Conservation (phyloP, 2,797 vertebrate species). For the Oreonectes daqikongensis region DNA sequence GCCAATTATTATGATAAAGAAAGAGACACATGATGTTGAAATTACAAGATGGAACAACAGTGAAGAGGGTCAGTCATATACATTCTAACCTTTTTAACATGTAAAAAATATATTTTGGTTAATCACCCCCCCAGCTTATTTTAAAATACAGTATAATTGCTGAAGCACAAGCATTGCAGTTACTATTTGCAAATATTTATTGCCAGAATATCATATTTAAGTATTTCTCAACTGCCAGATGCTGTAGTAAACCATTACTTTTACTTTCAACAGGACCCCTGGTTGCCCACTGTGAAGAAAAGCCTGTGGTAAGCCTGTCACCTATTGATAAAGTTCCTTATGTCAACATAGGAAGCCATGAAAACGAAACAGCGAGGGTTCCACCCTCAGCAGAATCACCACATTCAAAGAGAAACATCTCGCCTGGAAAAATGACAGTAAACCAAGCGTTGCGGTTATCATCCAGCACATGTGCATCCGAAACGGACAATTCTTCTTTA, state of each 20-base stretch:
- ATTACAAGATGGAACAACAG: slow-evolving; percentile 18
- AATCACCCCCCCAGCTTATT: too few species aligned
- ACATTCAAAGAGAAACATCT: slow-evolving; percentile 58
- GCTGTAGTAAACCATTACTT: not conserved
- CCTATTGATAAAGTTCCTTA: not conserved
- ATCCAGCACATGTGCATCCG: slow-evolving; percentile 50
- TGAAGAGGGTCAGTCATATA: slow-evolving; percentile 65
- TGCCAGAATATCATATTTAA: too few species aligned
- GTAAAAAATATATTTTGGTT: too few species aligned
- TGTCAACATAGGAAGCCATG: slow-evolving; percentile 2
- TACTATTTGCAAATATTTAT: too few species aligned
- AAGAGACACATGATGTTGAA: slow-evolving; percentile 67
- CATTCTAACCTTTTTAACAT: too few species aligned
- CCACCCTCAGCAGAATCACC: slow-evolving; percentile 18
- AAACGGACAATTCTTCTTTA: slow-evolving; percentile 51
- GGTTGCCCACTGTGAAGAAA: slow-evolving; percentile 3
- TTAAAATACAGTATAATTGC: not conserved
- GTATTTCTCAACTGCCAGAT: too few species aligned
- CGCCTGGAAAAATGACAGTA: slow-evolving; percentile 1
- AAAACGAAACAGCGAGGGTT: not conserved
- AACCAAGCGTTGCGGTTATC: slow-evolving; percentile 38
- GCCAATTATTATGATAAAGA: slow-evolving; percentile 67
- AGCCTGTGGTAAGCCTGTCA: not conserved
- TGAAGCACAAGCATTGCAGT: not conserved
- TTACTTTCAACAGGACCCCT: not conserved